Conservation (phyloP, 2,113 vertebrate species). For the Lampris megalopsis region DNA sequence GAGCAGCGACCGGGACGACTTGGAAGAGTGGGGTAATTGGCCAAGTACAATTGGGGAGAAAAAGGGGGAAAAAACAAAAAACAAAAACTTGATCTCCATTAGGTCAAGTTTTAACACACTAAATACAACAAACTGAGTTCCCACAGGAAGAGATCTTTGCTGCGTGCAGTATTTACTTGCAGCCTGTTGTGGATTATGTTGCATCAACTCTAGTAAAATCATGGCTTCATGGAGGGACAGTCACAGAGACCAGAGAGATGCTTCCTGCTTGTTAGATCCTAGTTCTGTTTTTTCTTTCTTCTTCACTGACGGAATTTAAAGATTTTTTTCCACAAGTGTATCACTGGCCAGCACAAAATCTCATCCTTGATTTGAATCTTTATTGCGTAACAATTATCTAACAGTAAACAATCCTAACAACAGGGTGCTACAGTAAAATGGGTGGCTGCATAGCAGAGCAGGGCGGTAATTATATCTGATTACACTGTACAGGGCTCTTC, state of each 20-base stretch:
- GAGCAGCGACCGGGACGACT: no score
- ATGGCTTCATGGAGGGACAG: slow-evolving; percentile 41
- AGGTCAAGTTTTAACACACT: neutral
- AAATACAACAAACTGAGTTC: slow-evolving; percentile 17
- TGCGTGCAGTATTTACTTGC: slow-evolving; percentile 18
- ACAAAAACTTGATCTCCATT: no score
- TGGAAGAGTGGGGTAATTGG: no score
- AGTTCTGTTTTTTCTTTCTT: neutral
- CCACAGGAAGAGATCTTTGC: slow-evolving; percentile 15
- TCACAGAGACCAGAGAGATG: slow-evolving; percentile 8
- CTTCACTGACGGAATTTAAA: neutral
- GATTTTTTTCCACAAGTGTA: neutral
- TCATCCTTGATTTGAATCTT: slow-evolving; percentile 1
- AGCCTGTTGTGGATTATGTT: slow-evolving; percentile 34
- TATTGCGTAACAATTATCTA: slow-evolving; percentile 37
- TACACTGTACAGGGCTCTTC: slow-evolving; percentile 34
- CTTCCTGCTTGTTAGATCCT: neutral
- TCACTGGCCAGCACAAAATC: slow-evolving; percentile 1
- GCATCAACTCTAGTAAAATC: slow-evolving; percentile 23
- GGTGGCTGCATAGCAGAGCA: slow-evolving; percentile 28
- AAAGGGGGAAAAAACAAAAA: no score
- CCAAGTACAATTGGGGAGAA: no score
- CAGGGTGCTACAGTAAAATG: slow-evolving; percentile 36
- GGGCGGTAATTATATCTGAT: slow-evolving; percentile 57
- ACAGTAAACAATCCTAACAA: slow-evolving; percentile 30